Base-by-base conservation (phyloP, 2,888 invertebrate genomes). In the Lottia gigantea region DNA sequence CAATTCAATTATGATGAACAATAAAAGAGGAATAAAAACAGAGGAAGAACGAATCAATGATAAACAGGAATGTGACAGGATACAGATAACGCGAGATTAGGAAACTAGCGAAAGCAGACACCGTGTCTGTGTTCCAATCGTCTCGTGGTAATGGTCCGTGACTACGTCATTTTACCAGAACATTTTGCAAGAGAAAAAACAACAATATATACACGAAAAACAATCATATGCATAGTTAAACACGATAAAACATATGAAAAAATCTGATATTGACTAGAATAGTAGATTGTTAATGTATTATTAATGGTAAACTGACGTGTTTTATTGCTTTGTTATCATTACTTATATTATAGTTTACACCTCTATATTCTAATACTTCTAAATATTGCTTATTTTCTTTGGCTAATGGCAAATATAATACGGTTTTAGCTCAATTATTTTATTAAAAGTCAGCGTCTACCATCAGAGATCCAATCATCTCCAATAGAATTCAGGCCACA, bases 1-100 rank as follows among this genome's bases (percentile, higher is more conserved):
- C 55, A 55, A 55, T 55, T 55, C 55, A 55, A 55, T 55, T 55
- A 55, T 55, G 55, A 55, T 55, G 55, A 55, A 55, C 23, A 55
- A 55, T 55, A 55, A 55, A 55, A 55, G 55, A 23, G 23, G 23
- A 55, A 23, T 55, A 55, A 55, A 55, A 23, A 55, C 55, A 55
- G 23, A 55, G 23, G 55, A 55, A 11, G 55, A 55, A 55, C 55
- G 55, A 55, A 55, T 55, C 19, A 55, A 16, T 55, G 55, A 55
- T 55, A 55, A 55, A 55, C 55, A 55, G 55, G 55, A 55, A 55
- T 55, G 55, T 55, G 55, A 55, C 55, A 55, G 23, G 55, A 55
- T 55, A 23, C 55, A 55, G 55, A 55, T 55, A 55, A 23, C 55
- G 55, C 55, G 55, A 55, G 55, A 55, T 55, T 55, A 15, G 55